Base-by-base conservation (phyloP, 2,888 invertebrate genomes). In the Altica lythri region DNA sequence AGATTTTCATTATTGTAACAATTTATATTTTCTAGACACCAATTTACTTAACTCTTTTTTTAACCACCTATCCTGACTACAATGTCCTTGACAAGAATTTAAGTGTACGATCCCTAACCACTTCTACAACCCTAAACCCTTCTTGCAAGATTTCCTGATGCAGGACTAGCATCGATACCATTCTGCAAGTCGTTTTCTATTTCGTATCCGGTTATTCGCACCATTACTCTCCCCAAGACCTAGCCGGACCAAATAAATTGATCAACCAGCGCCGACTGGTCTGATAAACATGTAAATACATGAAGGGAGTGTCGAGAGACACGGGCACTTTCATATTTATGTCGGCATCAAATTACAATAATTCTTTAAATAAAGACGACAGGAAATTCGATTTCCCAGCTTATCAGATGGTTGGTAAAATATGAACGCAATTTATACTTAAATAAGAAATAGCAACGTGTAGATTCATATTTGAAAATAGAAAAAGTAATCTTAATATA, bases 201-300 rank as follows among this genome's bases (percentile, higher is more conserved):
- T 71, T 69, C 72, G 70, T 72, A 72, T 49, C 49, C 14, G 22
- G 40, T 49, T 49, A 37, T 42, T 49, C 49, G 49, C 49, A 19
- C 40, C 40, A 40, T 49, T 42, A 42, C 32, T 40, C 40, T 18
- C 48, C 16, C 5, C 40, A 19, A 9, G 37, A 19, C 25, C 43
- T 29, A 9, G 12, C 17, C 35, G 46, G 46, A 46, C 46, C 38
- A 30, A 67, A 72, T 73, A 71, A 73, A 73, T 72, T 68, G 64
- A 60, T 60, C 56, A 46, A 46, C 37, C 58, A 69, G 67, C 71
- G 70, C 69, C 71, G 65, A 65, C 63, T 63, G 61, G 68, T 64
- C 68, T 69, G 71, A 72, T 73, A 73, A 73, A 72, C 72, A 73
- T 73, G 72, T 72, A 74, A 72, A 74, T 74, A 68, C 58, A 64